These are phyloP conservation scores for Trachurus trachurus DNA, from an alignment of 2,797 vertebrate genomes.

Conservation along the genomic window DNA sequence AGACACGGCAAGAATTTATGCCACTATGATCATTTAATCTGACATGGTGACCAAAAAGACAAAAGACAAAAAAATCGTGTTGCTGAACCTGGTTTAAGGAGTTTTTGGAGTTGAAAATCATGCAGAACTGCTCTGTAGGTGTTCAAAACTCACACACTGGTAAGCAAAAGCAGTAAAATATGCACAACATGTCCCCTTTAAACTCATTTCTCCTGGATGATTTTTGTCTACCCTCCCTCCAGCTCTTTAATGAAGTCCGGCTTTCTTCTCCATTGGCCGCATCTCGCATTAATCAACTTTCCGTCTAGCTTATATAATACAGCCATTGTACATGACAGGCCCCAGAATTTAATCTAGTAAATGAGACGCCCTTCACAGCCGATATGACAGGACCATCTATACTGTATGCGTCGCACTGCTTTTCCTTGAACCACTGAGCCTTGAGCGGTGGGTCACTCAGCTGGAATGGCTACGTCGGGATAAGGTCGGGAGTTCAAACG, in stretches of 20 bases:
- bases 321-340: constrained; percentile 61
- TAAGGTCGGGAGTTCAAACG: constrained; percentile 56
- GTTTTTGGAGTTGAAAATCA: too few relatives aligned
- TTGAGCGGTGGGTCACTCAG: constrained; percentile 34
- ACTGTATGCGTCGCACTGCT: constrained; percentile 36
- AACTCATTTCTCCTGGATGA: not conserved
- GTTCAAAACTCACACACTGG: too few relatives aligned
- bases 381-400: constrained; percentile 53
- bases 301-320: constrained; percentile 45
- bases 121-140: too few relatives aligned
- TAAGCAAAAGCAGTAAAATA: too few relatives aligned
- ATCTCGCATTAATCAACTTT: constrained; percentile 57
- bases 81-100: too few relatives aligned
- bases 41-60: too few relatives aligned
- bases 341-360: constrained; percentile 63
- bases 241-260: constrained; percentile 25
- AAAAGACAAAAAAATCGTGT: too few relatives aligned
- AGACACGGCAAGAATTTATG: too few relatives aligned
- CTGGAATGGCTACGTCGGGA: constrained; percentile 32
- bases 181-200: too few relatives aligned
- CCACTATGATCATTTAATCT: too few relatives aligned
- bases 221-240: not conserved
- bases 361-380: constrained; percentile 60
- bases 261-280: constrained; percentile 48
- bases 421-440: constrained; percentile 40